Conservation (phyloP, 2,113 vertebrate genomes). For the Mastomys natalensis region DNA sequence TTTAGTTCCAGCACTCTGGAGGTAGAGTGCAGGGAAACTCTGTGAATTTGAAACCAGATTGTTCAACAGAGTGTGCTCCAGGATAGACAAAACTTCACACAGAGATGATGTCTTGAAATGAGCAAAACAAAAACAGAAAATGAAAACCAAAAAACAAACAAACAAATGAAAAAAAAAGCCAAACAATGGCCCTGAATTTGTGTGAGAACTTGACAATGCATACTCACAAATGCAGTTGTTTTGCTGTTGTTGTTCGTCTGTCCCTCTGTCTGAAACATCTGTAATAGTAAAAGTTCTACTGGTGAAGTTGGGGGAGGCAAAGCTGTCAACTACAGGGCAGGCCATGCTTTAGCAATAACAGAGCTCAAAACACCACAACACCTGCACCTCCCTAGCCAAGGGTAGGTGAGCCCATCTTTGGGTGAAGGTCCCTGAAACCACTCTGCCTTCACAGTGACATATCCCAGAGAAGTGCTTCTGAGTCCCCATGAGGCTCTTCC, state of each 20-base stretch:
- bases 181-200: neutral
- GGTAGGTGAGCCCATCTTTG: neutral
- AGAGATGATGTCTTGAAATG: no score
- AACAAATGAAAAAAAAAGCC: no score
- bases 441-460: accelerated
- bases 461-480: neutral
- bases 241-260: neutral
- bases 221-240: neutral
- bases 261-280: neutral
- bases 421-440: neutral
- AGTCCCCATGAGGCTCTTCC: neutral
- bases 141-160: no score
- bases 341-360: neutral
- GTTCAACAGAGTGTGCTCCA: no score
- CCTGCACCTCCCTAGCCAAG: neutral
- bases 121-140: no score
- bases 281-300: neutral
- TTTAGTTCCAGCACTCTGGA: no score
- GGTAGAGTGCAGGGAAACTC: no score
- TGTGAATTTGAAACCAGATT: no score
- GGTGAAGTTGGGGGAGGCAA: no score
- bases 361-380: neutral
- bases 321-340: neutral
- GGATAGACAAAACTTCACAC: no score
- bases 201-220: neutral